A percentile compares a stretch with the other conserved stretches of the same genome.
Evolutionary conservation across 2,113 vertebrate genomes (phyloP).

Genomic region (Ciconia stormi): DNA sequence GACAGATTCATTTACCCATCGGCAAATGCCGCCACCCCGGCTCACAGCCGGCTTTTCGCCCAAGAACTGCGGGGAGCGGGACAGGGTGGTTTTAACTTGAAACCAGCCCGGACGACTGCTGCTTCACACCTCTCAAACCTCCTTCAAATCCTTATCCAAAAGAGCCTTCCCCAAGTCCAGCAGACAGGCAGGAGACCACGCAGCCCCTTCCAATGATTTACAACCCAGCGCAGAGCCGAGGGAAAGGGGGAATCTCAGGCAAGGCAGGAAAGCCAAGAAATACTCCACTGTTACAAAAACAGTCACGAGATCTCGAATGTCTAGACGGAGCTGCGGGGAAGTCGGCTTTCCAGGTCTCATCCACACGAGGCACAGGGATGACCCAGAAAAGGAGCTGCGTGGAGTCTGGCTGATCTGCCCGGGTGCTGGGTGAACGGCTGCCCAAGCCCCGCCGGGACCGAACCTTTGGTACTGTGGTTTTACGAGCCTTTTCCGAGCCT

Average conservation of each 20-base stretch:
- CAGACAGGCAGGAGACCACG: background rate
- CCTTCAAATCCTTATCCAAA: background rate
- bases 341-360: background rate
- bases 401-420: background rate
- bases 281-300: rapidly evolving
- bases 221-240: background rate
- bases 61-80: rapidly evolving
- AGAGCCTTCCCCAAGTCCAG: background rate
- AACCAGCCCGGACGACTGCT: rapidly evolving
- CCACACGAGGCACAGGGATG: background rate
- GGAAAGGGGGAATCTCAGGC: background rate
- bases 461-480: background rate
- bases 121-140: background rate
- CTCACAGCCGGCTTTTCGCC: background rate
- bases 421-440: background rate
- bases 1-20: background rate
- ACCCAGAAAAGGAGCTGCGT: background rate
- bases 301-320: background rate
- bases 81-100: background rate
- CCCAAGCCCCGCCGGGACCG: rapidly evolving
- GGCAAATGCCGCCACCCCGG: rapidly evolving
- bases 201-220: background rate
- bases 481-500: background rate
- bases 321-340: background rate
- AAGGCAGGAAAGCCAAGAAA: background rate